Conservation (phyloP, 2,113 vertebrate genomes). For the Cercopithecus mona region DNA sequence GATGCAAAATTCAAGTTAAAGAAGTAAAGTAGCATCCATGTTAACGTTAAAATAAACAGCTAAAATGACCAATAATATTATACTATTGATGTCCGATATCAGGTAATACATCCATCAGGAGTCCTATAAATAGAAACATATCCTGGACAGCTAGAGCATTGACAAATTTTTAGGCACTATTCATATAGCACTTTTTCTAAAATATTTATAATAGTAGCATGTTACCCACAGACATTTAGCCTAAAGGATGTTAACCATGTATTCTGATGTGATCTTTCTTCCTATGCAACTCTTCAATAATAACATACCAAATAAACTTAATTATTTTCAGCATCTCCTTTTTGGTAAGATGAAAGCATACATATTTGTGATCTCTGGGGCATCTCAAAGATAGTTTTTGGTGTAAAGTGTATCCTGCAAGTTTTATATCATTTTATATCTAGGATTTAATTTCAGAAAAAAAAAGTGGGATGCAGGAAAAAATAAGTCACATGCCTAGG, state of each 20-base stretch:
- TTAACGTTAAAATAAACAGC: neutral
- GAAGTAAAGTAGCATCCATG: neutral
- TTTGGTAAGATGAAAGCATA: neutral
- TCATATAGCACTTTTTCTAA: neutral
- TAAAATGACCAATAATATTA: neutral
- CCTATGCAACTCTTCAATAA: neutral
- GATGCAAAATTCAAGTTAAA: neutral
- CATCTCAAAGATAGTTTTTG: neutral
- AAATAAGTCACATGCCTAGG: neutral
- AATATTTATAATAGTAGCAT: neutral
- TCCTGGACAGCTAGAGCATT: neutral
- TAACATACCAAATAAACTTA: neutral
- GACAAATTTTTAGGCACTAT: neutral
- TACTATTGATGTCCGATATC: neutral
- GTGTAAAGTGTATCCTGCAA: neutral
- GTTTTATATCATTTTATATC: neutral
- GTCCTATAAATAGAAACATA: neutral
- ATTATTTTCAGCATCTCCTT: neutral
- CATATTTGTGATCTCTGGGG: neutral
- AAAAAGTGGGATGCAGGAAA: neutral
- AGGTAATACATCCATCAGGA: neutral
- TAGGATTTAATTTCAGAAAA: neutral
- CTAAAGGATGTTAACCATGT: neutral
- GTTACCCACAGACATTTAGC: neutral
- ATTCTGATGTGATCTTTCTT: neutral